Evolutionary conservation across 1,140 invertebrate species (phyloP).

Genomic region (Eufriesea mexicana): DNA sequence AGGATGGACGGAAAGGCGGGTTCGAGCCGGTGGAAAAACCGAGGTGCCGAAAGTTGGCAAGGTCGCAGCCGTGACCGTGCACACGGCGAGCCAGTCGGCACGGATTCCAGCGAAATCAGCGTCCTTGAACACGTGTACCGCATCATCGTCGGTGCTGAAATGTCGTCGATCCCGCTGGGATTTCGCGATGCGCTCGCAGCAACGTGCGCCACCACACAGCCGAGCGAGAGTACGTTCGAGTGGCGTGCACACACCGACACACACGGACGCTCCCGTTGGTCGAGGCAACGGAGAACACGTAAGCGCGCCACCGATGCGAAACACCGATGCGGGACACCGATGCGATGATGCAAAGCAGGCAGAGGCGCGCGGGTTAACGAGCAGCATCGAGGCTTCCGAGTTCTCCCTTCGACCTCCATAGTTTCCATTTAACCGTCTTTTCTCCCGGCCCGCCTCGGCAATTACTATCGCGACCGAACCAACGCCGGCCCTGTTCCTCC

Average conservation of each 20-base stretch:
- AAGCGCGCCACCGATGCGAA: background rate
- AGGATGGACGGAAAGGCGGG: no score
- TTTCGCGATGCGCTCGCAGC: slow-evolving; percentile 27
- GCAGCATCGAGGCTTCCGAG: background rate
- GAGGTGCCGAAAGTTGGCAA: background rate
- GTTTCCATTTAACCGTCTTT: slow-evolving; percentile 17
- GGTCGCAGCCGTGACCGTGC: slow-evolving; percentile 38
- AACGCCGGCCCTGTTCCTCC: slow-evolving; percentile 30
- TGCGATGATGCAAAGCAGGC: no score
- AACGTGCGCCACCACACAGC: background rate
- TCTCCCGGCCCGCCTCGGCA: slow-evolving; percentile 34
- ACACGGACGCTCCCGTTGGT: background rate
- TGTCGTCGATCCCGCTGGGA: slow-evolving; percentile 48
- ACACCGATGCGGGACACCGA: background rate
- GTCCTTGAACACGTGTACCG: slow-evolving; percentile 49
- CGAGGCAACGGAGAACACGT: background rate
- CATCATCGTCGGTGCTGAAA: slow-evolving; percentile 39
- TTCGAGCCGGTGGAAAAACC: background rate
- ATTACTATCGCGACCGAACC: slow-evolving; percentile 59
- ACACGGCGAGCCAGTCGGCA: background rate
- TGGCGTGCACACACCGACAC: no score
- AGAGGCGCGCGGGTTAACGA: background rate
- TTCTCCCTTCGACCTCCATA: background rate
- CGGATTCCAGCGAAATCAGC: slow-evolving; percentile 35
- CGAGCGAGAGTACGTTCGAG: background rate